Percentiles rank a stretch among this genome's conserved stretches.
Evolutionary conservation across 2,888 invertebrate genomes (phyloP).

Genomic region (Gandaritis pyraliata): DNA sequence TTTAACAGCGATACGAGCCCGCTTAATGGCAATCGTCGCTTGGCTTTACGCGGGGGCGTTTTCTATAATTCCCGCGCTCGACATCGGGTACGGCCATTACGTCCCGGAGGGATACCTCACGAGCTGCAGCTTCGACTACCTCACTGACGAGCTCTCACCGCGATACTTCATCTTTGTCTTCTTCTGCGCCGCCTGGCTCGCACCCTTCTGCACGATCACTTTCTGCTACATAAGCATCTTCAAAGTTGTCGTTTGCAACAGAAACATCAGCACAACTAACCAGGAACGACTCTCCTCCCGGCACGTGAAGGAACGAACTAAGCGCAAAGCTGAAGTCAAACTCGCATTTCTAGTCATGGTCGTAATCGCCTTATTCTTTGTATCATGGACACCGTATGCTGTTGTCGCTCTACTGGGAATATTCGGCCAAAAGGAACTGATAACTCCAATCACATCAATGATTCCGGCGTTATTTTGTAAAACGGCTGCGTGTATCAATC

Average conservation of each 20-base stretch:
- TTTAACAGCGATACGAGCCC: slow-evolving; percentile 85
- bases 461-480: slow-evolving; percentile 92
- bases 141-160: slow-evolving; percentile 85
- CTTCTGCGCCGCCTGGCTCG: slow-evolving; percentile 90
- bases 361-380: slow-evolving; percentile 89
- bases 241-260: slow-evolving; percentile 84
- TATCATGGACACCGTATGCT: slow-evolving; percentile 94
- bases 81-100: slow-evolving; percentile 89
- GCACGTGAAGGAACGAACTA: slow-evolving; percentile 85
- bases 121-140: slow-evolving; percentile 94
- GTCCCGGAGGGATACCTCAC: slow-evolving; percentile 93
- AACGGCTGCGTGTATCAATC: slow-evolving; percentile 91
- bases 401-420: slow-evolving; percentile 90
- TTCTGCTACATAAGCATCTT: slow-evolving; percentile 90
- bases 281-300: slow-evolving; percentile 81
- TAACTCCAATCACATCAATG: slow-evolving; percentile 90
- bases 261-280: slow-evolving; percentile 72
- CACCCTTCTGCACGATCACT: slow-evolving; percentile 88
- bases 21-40: slow-evolving; percentile 85
- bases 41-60: slow-evolving; percentile 91
- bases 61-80: slow-evolving; percentile 87
- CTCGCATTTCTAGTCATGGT: slow-evolving; percentile 87
- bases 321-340: slow-evolving; percentile 88
- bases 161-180: slow-evolving; percentile 89
- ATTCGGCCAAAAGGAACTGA: slow-evolving; percentile 85